A percentile compares a stretch with the other conserved stretches of the same genome.
Evolutionary conservation across 2,888 invertebrate species (phyloP).

Genomic region (Pseudococcus viburni): DNA sequence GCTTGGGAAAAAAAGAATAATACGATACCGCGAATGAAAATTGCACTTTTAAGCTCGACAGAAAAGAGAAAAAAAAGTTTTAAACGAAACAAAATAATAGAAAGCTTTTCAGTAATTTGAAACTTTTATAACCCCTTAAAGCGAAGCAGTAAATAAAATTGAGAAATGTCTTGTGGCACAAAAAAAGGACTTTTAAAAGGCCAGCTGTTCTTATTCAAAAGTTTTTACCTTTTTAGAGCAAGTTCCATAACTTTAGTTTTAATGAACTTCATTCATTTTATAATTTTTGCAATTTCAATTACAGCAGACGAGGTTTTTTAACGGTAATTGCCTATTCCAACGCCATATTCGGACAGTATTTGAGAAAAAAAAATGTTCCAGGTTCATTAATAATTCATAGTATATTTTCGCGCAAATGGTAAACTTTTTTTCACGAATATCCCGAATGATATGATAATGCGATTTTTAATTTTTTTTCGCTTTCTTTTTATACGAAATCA

Average conservation of each 20-base stretch:
- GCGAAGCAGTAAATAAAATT: slow-evolving; percentile 63
- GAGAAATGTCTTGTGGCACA: slow-evolving; percentile 63
- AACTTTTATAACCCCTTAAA: slow-evolving; percentile 64
- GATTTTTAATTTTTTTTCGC: slow-evolving; percentile 42
- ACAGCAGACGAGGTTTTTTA: slow-evolving; percentile 51
- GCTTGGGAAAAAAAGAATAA: slow-evolving; percentile 31
- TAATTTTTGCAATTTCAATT: slow-evolving; percentile 64
- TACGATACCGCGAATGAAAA: slow-evolving; percentile 37
- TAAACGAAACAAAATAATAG: slow-evolving; percentile 64
- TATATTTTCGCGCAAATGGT: slow-evolving; percentile 22
- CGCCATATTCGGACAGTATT: slow-evolving; percentile 43
- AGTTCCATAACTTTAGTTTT: slow-evolving; percentile 60
- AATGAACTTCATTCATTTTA: slow-evolving; percentile 64
- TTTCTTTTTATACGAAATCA: slow-evolving; percentile 5
- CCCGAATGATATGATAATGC: slow-evolving; percentile 57
- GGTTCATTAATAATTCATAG: slow-evolving; percentile 47
- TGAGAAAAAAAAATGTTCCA: slow-evolving; percentile 35
- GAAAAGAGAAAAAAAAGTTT: slow-evolving; percentile 51
- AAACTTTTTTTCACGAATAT: slow-evolving; percentile 45
- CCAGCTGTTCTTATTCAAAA: slow-evolving; percentile 62
- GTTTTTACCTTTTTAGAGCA: slow-evolving; percentile 54
- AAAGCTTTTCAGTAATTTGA: slow-evolving; percentile 64
- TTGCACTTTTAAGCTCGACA: slow-evolving; percentile 19
- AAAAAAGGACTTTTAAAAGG: slow-evolving; percentile 59
- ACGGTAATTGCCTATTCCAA: slow-evolving; percentile 54